phyloP scores from a whole-genome alignment of 2,113 vertebrate genomes.

The Nanorana parkeri region DNA sequence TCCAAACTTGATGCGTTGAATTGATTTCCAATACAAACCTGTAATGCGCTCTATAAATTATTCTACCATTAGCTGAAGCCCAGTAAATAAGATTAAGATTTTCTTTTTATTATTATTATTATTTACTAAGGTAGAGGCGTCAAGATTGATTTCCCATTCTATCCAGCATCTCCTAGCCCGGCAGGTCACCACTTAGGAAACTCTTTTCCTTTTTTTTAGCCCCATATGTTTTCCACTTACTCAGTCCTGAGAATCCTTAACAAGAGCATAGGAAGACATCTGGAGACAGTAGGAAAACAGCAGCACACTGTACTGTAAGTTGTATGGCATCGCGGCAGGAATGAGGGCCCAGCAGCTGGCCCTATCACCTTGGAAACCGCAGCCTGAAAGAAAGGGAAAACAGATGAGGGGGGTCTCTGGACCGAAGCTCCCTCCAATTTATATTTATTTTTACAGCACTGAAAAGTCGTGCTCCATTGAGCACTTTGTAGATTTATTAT shows the following conservation, averaged over 20 bases:
- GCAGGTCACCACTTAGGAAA: constrained; percentile 50
- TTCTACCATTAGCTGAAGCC: neutral
- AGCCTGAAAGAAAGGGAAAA: constrained; percentile 46
- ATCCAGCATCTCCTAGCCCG: neutral
- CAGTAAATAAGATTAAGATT: neutral
- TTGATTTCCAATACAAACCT: neutral
- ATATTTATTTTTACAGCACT: constrained; percentile 44
- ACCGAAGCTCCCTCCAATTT: constrained; percentile 50
- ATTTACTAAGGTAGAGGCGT: neutral
- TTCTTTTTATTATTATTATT: neutral
- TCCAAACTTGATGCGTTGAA: neutral
- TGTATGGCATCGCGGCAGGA: constrained; percentile 64
- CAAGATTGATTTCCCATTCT: neutral
- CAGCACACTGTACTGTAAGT: constrained; percentile 62
- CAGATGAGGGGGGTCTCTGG: constrained; percentile 54
- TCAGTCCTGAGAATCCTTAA: constrained; percentile 68
- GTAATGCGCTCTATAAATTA: neutral
- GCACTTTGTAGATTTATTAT: constrained; percentile 60
- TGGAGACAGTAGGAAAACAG: constrained; percentile 74
- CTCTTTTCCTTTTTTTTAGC: constrained; percentile 69
- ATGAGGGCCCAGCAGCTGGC: constrained; percentile 60
- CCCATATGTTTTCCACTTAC: constrained; percentile 77
- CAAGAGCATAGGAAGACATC: constrained; percentile 78
- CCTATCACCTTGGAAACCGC: constrained; percentile 72
- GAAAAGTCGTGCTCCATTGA: constrained; percentile 22